These are phyloP conservation scores for Thermophis baileyi DNA, from an alignment of 2,113 vertebrate genomes.

Conservation along the genomic window DNA sequence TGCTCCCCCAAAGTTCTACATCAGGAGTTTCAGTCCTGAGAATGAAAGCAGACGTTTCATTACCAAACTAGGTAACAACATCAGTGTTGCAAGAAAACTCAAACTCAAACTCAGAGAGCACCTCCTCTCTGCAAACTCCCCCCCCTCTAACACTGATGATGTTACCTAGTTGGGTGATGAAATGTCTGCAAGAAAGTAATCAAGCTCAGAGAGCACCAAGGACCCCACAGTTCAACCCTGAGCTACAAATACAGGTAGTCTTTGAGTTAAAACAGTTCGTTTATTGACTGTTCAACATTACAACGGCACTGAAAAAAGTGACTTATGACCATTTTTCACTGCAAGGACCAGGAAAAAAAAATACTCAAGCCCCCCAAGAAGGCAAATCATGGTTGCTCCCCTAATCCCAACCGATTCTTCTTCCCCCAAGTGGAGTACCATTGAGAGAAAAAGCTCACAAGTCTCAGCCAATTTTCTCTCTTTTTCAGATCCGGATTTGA, in stretches of 20 bases:
- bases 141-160: background rate
- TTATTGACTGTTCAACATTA: too few relatives aligned
- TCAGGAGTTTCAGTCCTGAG: background rate
- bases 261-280: too few relatives aligned
- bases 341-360: background rate
- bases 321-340: too few relatives aligned
- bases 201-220: background rate
- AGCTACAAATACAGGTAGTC: too few relatives aligned
- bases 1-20: background rate
- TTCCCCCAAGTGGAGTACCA: accelerated
- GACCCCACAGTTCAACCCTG: background rate
- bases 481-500: conserved; percentile 76
- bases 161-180: background rate
- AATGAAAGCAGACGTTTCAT: background rate
- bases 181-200: background rate
- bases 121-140: too few relatives aligned
- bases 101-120: background rate
- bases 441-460: background rate
- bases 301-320: too few relatives aligned
- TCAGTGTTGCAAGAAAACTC: background rate
- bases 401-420: background rate
- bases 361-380: too few relatives aligned
- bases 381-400: background rate
- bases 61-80: background rate
- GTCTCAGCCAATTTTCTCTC: background rate